Evolutionary conservation across 2,888 invertebrate genomes (phyloP).

Genomic region (Cephus nigrinus): DNA sequence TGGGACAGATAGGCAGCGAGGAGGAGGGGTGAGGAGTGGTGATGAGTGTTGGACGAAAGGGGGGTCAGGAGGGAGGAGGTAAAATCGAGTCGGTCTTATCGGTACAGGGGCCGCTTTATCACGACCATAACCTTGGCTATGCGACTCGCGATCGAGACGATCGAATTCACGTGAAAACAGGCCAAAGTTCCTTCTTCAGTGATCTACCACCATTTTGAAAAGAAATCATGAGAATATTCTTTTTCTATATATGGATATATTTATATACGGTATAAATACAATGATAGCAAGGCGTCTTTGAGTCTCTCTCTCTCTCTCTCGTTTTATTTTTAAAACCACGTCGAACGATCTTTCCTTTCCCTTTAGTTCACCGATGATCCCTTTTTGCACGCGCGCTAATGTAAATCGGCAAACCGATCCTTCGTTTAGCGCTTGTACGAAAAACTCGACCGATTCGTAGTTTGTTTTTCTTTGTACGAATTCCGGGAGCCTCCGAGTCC

Average conservation of each 20-base stretch:
- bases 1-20: background rate
- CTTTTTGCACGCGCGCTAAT: conserved; percentile 57
- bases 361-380: conserved; percentile 27
- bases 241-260: background rate
- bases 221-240: background rate
- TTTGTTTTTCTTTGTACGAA: background rate
- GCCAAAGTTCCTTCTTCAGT: background rate
- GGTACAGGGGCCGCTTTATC: conserved; percentile 46
- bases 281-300: background rate
- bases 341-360: conserved; percentile 3
- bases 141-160: conserved; percentile 26
- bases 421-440: background rate
- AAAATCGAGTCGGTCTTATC: conserved; percentile 8
- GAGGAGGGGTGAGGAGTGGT: background rate
- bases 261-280: background rate
- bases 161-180: conserved; percentile 3
- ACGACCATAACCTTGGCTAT: conserved; percentile 59
- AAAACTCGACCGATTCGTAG: background rate
- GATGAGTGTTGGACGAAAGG: background rate
- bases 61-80: background rate
- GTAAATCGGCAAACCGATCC: conserved; percentile 40
- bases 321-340: background rate
- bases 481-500: background rate
- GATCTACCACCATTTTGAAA: background rate
- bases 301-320: background rate